Evolutionary conservation across 2,113 vertebrate genomes (phyloP).

Genomic region (Petroica traversi): DNA sequence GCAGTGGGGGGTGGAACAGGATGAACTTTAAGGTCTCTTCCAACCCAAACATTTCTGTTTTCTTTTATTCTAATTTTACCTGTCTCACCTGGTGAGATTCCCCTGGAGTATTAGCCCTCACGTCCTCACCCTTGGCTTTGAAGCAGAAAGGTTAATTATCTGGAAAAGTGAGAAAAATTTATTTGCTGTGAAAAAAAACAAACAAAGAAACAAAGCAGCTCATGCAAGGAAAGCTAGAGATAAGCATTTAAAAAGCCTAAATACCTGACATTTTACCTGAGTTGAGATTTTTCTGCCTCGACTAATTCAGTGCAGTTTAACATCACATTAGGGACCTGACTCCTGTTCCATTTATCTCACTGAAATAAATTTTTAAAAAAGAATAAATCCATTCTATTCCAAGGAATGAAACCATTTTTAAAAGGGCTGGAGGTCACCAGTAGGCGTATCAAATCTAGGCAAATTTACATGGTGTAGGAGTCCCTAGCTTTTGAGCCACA

Average conservation of each 20-base stretch:
- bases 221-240: background rate
- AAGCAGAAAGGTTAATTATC: background rate
- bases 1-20: background rate
- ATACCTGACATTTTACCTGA: background rate
- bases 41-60: background rate
- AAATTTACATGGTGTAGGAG: constrained; percentile 59
- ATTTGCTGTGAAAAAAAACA: background rate
- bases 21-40: background rate
- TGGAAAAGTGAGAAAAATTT: background rate
- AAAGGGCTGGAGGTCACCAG: constrained; percentile 24
- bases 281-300: background rate
- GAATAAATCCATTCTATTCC: background rate
- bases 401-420: background rate
- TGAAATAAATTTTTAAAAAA: background rate
- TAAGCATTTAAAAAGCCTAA: background rate
- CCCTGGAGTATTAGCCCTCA: background rate
- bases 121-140: background rate
- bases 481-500: constrained; percentile 47
- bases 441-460: constrained; percentile 52
- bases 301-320: background rate
- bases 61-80: background rate
- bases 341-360: background rate
- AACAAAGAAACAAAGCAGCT: background rate
- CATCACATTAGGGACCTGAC: background rate
- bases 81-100: background rate